Evolutionary conservation across 2,113 vertebrate species (phyloP), one percentile per base, ranked within the genome.

Genomic region (Phocoena phocoena): DNA sequence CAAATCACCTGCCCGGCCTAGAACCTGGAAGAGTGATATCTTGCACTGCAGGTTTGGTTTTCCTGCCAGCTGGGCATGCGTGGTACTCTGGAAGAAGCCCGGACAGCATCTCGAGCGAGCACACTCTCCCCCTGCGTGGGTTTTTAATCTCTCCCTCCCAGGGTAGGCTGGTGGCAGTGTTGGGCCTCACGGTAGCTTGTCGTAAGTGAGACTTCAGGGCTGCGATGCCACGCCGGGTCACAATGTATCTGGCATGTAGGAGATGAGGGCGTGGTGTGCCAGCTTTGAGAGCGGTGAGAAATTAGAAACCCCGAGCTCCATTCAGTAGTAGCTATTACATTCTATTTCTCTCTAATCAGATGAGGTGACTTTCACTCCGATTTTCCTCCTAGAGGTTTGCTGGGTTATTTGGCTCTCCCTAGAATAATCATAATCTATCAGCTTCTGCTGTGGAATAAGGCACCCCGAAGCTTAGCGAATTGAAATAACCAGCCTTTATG

Each of bases 351-450:
- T 95, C 80, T 74, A 38, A 55, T 95, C 92, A 96, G 77, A 90
- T 65, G 55, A 95, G 86, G 81, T 92, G 92, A 88, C 96, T 95
- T 97, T 93, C 41, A 6, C 33, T 36, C 7, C 0, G 0, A 44
- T 80, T 74, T 91, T 97, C 74, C 97, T 97, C 68, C 84, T 90
- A 97, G 97, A 88, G 93, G 71, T 97, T 95, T 96, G 84, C 71
- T 90, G 80, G 80, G 71, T 94, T 92, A 93, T 60, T 62, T 82
- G 81, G 92, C 58, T 98, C 95, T 97, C 96, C 77, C 44, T 81
- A 38, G 13, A 60, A 44, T 21, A 63, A 70, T 47, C 1, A 8
- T 23, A 15, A 17, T 11, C 11, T 7, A 18, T 62, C 21, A 4
- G 60, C 62, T n/a, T 41, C 89, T 88, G 26, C 77, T 62, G 4